These are phyloP conservation scores for Ceratina australensis DNA, from an alignment of 1,140 invertebrate genomes.

Conservation along the genomic window DNA sequence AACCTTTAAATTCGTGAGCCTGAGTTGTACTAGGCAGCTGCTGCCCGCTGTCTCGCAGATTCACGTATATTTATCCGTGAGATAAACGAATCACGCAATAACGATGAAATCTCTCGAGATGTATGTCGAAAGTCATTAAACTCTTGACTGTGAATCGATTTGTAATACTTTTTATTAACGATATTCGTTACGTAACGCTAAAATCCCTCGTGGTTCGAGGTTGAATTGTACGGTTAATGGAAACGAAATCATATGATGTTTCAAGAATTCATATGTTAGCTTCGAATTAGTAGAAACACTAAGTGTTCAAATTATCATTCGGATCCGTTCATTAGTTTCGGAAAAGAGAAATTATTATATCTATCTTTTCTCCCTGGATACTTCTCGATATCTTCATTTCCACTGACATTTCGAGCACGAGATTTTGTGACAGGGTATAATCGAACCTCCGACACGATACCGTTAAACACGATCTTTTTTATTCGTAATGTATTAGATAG, in stretches of 20 bases:
- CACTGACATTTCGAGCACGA: slow-evolving; percentile 2
- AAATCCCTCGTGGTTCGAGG: background rate
- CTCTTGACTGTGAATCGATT: background rate
- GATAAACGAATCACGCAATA: background rate
- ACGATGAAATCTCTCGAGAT: background rate
- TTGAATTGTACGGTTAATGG: background rate
- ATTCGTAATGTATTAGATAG: background rate
- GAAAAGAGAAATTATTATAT: too few species aligned
- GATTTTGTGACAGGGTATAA: slow-evolving; percentile 20
- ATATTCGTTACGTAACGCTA: background rate
- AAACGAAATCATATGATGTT: too few species aligned
- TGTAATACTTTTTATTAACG: slow-evolving; percentile 8
- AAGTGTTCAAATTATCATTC: background rate
- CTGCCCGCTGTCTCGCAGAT: background rate
- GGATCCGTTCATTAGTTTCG: background rate
- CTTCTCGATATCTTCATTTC: background rate
- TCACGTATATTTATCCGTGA: background rate
- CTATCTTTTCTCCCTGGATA: background rate
- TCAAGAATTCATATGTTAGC: too few species aligned
- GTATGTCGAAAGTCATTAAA: background rate
- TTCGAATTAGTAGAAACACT: background rate
- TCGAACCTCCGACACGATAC: background rate
- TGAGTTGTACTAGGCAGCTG: background rate
- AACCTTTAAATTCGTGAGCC: background rate
- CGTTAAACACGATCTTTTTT: slow-evolving; percentile 6